These are phyloP conservation scores for Erebia palarica DNA, from an alignment of 2,888 invertebrate species.

Conservation along the genomic window DNA sequence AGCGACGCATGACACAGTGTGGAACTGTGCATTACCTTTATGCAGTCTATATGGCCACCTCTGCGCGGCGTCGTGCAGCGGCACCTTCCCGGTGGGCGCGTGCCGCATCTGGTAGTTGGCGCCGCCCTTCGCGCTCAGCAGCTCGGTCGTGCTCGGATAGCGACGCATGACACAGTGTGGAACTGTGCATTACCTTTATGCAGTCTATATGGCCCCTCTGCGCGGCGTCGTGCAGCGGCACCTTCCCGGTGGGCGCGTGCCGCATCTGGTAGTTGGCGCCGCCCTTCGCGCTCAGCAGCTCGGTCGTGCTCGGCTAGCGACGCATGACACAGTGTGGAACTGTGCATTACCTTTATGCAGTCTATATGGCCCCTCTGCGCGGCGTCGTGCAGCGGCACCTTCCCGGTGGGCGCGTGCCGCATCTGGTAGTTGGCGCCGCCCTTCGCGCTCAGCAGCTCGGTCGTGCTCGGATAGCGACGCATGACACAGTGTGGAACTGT, in stretches of 20 bases:
- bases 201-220: slow-evolving; percentile 91
- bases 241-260: slow-evolving; percentile 92
- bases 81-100: slow-evolving; percentile 92
- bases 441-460: slow-evolving; percentile 86
- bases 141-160: slow-evolving; percentile 87
- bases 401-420: slow-evolving; percentile 91
- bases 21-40: slow-evolving; percentile 70
- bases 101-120: slow-evolving; percentile 94
- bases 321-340: too few species aligned
- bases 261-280: slow-evolving; percentile 93
- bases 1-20: slow-evolving; percentile 42
- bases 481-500: too few species aligned
- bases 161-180: too few species aligned
- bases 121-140: slow-evolving; percentile 87
- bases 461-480: slow-evolving; percentile 83
- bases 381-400: slow-evolving; percentile 95
- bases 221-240: slow-evolving; percentile 95
- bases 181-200: slow-evolving; percentile 76
- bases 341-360: slow-evolving; percentile 83
- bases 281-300: slow-evolving; percentile 87
- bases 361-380: slow-evolving; percentile 91
- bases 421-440: slow-evolving; percentile 94
- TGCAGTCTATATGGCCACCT: slow-evolving; percentile 90
- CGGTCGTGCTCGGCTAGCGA: slow-evolving; percentile 86
- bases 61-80: slow-evolving; percentile 94